Evolutionary conservation across 2,113 vertebrate genomes (phyloP).

Genomic region (Cichladusa arquata): DNA sequence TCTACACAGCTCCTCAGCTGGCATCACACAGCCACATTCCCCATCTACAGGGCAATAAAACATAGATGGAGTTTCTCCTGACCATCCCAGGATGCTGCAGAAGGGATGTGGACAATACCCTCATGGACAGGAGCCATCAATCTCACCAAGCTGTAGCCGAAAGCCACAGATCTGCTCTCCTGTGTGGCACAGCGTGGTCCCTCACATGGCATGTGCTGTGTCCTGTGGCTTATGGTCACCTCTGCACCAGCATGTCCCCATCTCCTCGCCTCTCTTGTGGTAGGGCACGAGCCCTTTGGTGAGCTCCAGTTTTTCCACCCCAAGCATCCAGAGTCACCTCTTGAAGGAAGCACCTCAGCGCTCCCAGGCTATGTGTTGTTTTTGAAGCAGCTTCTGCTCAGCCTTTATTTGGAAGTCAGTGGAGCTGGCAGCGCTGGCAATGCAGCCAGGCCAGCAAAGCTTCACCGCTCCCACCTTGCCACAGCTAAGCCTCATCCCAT

Average conservation of each 20-base stretch:
- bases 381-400: neutral
- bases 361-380: neutral
- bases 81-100: neutral
- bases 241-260: rapidly evolving
- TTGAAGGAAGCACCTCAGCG: neutral
- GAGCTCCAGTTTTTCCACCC: neutral
- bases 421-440: neutral
- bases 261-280: rapidly evolving
- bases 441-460: neutral
- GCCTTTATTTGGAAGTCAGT: neutral
- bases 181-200: rapidly evolving
- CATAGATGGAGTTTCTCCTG: neutral
- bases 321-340: neutral
- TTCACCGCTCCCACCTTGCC: rapidly evolving
- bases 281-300: rapidly evolving
- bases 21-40: neutral
- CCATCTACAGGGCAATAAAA: neutral
- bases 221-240: rapidly evolving
- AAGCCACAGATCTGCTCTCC: neutral
- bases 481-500: neutral
- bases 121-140: rapidly evolving
- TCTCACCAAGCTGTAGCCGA: neutral
- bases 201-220: rapidly evolving
- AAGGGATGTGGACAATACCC: neutral
- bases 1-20: neutral